Evolutionary conservation across 2,113 vertebrate genomes (phyloP), one percentile per base, ranked within the genome.

Genomic region (Corydoras sp.): DNA sequence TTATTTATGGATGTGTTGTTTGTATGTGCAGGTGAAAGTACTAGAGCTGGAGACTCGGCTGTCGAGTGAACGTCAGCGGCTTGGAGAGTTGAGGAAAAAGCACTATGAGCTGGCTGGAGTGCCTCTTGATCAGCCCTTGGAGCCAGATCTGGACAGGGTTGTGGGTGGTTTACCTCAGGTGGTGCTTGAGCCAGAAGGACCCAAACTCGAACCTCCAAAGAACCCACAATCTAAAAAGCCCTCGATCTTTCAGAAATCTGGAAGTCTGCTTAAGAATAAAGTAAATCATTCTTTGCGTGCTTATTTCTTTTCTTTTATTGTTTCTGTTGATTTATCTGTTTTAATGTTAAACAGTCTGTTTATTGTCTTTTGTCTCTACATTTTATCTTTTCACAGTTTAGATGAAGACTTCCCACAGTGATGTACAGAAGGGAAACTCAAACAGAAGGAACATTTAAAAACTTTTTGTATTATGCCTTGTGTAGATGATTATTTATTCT

Each of bases 11-110:
- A 24, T 24, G 18, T 1, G 18, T 56, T 56, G 12, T 56, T 7
- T 14, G 54, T 56, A 7, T 14, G 61, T 31, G 18, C 67, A 99
- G 97, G 97, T 99, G 58, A 90, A 90, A 70, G 96, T 99, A 43
- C 83, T 99, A 72, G 94, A 97, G 86, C 88, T 98, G 76, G 97
- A 98, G 81, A 95, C 80, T 13, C 86, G 93, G 68, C 81, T 98
- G 80, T 92, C 95, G 74, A 95, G 92, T 79, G 94, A 98, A 79
- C 89, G 94, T 3, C 88, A 94, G 48, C 93, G 91, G 11, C 86
- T 98, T 68, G 95, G 97, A 3, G 95, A 93, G 72, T 89, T 97
- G 68, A 89, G 95, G 69, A 97, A 93, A 82, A 93, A 92, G 76
- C 96, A 99, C 82, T 98, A 99, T 0, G 86, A 95, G 10, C 83